Base-by-base conservation (phyloP, 2,113 vertebrate species). In the Symphodus melops region DNA sequence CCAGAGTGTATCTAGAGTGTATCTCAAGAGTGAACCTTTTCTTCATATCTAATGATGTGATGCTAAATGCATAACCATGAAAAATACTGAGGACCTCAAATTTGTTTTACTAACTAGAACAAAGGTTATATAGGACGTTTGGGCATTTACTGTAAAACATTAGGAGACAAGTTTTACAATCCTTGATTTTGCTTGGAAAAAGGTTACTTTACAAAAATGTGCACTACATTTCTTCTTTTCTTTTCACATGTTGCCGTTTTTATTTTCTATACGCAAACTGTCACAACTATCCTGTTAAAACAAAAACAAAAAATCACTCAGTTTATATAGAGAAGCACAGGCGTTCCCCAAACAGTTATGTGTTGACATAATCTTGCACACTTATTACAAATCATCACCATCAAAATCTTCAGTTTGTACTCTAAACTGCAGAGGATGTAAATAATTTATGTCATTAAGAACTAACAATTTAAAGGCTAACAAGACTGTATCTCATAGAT, bases 381-480 rank as follows among this genome's bases (percentile, higher is more conserved):
- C 3, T 13, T 3, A 75, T 78, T 61, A 72, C 70, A 79, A 44
- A 74, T 75, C 33, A 28, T 41, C 14, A 48, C 4, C 17, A 6
- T 48, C 16, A 55, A 72, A 72, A 72, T 62, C 52, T 20, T 68
- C 46, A 71, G 60, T 85, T 73, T 84, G 65, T 71, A 39, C 51
- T 65, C 52, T 86, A 75, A 68, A 81, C 46, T 17, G 58, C 44
- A 74, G 74, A 83, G 52, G 72, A 28, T 92, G 88, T 91, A 91
- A 86, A 89, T 91, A 91, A 49, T 90, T 78, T 86, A 84, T 36
- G 69, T 75, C 41, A 68, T 52, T 64, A 57, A 51, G 21, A 72
- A 83, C 84, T 91, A 92, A 92, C 87, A 81, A 62, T 85, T 84
- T 70, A 76, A 80, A 84, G 14, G 53, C 82, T 90, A 90, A 91